Base-by-base conservation (phyloP, 92 coral and sea anemone genomes). In the Blastomussa wellsi region DNA sequence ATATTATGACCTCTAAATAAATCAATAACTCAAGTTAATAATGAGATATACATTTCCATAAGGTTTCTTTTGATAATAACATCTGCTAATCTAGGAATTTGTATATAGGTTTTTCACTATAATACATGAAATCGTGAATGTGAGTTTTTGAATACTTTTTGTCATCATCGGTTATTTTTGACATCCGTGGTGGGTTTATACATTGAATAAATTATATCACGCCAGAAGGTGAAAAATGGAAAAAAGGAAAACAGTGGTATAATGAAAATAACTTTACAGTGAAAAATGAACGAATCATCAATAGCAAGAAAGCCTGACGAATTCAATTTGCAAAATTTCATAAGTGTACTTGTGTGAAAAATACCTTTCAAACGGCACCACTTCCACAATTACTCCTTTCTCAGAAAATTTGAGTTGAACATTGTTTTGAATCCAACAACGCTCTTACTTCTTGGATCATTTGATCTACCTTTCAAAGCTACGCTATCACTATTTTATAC, bases 1-100 rank as follows among this genome's bases (percentile, higher is more conserved):
- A 11, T 49, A 69, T 36, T 69, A 70, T 15, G 36, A 81, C 55
- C 59, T 38, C 68, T 15, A 6, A 81, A 81, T 81, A 37, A 81
- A 49, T 24, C 42, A 55, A 22, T 57, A 57, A 22, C 10, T 31
- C 47, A 57, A 20, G n/a, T 17, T 19, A 37, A 60, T 36, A 51
- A 24, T 20, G 53, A 59, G 44, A 51, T 76, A 52, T 52, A 32
- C 82, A 17, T 38, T 60, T 6, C 47, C 39, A 4, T 60, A 4
- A 38, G 39, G 24, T 51, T 49, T 16, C 15, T 51, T 76, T 76
- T 36, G 75, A 70, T 70, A 69, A n/a, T 26, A 26, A 32, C 16
- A 35, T 22, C 70, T 24, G 33, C 28, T 35, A 77, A 31, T 32
- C 67, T 77, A 53, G 8, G 7, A 77, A 29, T 52, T 20, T 16